Conservation (phyloP, 2,797 vertebrate species). For the Schizopygopsis pylzovi region DNA sequence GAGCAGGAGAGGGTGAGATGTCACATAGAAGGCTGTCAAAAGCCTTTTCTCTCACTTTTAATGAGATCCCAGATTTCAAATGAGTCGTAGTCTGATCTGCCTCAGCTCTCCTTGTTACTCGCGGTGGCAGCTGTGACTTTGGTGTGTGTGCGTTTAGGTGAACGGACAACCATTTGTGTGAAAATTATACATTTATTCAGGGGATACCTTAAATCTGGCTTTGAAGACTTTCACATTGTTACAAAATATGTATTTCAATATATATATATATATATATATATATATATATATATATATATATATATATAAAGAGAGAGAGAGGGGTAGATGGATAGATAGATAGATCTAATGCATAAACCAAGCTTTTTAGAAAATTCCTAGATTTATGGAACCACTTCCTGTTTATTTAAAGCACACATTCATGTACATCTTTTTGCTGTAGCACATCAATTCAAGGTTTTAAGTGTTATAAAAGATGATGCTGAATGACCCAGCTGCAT, state of each 20-base stretch:
- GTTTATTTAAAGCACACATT: background rate
- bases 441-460: background rate
- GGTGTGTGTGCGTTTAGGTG: background rate
- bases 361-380: background rate
- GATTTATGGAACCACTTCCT: background rate
- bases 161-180: background rate
- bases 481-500: background rate
- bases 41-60: constrained; percentile 71
- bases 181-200: background rate
- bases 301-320: too few relatives aligned
- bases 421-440: background rate
- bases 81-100: constrained; percentile 50
- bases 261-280: too few relatives aligned
- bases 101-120: constrained; percentile 28
- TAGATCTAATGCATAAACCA: background rate
- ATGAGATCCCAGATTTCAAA: constrained; percentile 74
- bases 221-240: too few relatives aligned
- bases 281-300: too few relatives aligned
- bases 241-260: too few relatives aligned
- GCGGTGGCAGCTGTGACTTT: constrained; percentile 34
- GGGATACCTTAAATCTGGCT: background rate
- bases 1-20: constrained; percentile 72
- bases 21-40: constrained; percentile 73
- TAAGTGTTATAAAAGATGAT: background rate
- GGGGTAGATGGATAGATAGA: too few relatives aligned